Conservation (phyloP, 2,888 invertebrate genomes). For the Hyppa rectilinea region DNA sequence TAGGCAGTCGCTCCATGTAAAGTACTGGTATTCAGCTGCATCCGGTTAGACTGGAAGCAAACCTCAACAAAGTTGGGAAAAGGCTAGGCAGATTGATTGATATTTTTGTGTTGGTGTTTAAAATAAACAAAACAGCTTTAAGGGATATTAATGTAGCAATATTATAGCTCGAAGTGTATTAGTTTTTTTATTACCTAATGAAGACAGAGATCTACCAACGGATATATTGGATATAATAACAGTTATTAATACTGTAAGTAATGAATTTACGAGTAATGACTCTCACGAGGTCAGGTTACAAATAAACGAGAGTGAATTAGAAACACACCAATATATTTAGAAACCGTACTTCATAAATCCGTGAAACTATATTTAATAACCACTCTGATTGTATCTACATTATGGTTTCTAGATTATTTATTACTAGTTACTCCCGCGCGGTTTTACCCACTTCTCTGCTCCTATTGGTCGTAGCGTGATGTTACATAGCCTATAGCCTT, state of each 20-base stretch:
- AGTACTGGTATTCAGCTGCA: too few relatives aligned
- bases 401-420: slow-evolving; percentile 10
- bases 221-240: neutral
- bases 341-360: slow-evolving; percentile 6
- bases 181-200: neutral
- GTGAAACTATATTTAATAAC: slow-evolving; percentile 23
- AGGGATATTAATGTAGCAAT: neutral
- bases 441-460: too few relatives aligned
- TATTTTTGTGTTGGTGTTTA: neutral
- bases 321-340: neutral
- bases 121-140: neutral
- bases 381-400: neutral
- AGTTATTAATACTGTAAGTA: neutral
- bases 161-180: neutral
- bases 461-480: too few relatives aligned
- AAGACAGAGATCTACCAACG: neutral
- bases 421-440: too few relatives aligned
- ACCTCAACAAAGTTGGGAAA: too few relatives aligned
- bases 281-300: neutral
- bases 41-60: too few relatives aligned
- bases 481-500: too few relatives aligned
- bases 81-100: too few relatives aligned
- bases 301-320: slow-evolving; percentile 14
- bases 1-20: too few relatives aligned
- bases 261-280: slow-evolving; percentile 2